Evolutionary conservation across 2,113 vertebrate genomes (phyloP).

Genomic region (Laticauda laticaudata): DNA sequence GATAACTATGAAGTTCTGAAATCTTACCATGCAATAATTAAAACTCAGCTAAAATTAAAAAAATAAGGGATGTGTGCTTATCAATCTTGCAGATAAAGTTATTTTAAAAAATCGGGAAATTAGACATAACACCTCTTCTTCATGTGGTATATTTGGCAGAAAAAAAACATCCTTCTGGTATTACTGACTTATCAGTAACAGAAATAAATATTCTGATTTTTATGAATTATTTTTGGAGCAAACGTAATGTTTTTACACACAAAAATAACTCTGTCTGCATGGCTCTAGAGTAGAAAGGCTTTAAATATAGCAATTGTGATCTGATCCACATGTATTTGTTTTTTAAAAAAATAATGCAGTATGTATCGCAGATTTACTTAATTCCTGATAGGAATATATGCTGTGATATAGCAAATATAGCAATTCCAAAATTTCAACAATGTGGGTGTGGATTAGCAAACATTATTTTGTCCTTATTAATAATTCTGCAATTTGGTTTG

Average conservation of each 20-base stretch:
- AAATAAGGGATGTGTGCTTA: neutral
- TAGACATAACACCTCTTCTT: neutral
- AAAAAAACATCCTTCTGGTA: neutral
- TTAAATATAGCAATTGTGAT: neutral
- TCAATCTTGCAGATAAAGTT: neutral
- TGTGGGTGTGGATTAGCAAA: neutral
- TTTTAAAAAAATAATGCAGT: neutral
- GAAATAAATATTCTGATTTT: neutral
- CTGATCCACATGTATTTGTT: no score
- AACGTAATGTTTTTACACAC: neutral
- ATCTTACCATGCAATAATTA: neutral
- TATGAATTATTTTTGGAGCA: neutral
- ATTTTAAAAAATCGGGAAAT: neutral
- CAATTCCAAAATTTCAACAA: neutral
- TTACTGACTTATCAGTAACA: neutral
- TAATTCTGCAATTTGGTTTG: neutral
- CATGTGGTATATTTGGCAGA: neutral
- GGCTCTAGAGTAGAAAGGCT: neutral
- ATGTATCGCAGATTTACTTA: no score
- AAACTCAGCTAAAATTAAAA: neutral
- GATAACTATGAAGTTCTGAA: neutral
- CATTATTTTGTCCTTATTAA: neutral
- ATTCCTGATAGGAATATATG: neutral
- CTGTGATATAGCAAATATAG: neutral
- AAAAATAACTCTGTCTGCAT: neutral